These are phyloP conservation scores for Siderastrea siderea DNA, from an alignment of 92 coral and sea anemone genomes.

Conservation along the genomic window DNA sequence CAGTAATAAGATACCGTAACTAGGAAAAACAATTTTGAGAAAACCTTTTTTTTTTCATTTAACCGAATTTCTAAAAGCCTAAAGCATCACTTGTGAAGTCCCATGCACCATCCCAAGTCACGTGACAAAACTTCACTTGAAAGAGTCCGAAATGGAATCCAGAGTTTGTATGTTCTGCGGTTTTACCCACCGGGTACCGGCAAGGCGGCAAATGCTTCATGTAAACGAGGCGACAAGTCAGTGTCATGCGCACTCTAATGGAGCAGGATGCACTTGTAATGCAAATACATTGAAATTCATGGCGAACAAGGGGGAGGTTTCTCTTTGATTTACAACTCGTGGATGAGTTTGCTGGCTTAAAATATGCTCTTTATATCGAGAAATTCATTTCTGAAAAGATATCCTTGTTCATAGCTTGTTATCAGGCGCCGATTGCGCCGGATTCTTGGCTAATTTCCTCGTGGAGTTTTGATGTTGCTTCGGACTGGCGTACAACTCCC, in stretches of 20 bases:
- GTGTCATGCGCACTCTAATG: conserved; percentile 27
- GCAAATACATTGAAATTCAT: conserved; percentile 45
- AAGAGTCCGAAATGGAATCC: not conserved
- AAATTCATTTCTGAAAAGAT: not conserved
- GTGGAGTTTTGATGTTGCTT: conserved; percentile 18
- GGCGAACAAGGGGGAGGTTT: conserved; percentile 49
- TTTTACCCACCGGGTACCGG: not conserved
- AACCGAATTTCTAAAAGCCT: no score
- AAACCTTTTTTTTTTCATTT: no score
- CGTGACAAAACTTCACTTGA: no score
- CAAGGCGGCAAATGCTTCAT: not conserved
- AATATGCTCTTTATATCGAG: conserved; percentile 19
- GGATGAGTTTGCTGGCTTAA: conserved; percentile 6
- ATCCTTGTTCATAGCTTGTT: not conserved
- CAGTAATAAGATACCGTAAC: no score
- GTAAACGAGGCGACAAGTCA: conserved; percentile 18
- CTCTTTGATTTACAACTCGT: conserved; percentile 36
- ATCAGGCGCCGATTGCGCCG: not conserved
- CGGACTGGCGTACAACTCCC: conserved; percentile 44
- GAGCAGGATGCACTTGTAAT: conserved; percentile 38
- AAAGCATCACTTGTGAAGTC: no score
- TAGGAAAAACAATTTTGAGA: no score
- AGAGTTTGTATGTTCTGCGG: not conserved
- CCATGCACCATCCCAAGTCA: no score
- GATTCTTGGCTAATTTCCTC: conserved; percentile 15